Base-by-base conservation (phyloP, 2,797 vertebrate species). In the Myotis pilosus region DNA sequence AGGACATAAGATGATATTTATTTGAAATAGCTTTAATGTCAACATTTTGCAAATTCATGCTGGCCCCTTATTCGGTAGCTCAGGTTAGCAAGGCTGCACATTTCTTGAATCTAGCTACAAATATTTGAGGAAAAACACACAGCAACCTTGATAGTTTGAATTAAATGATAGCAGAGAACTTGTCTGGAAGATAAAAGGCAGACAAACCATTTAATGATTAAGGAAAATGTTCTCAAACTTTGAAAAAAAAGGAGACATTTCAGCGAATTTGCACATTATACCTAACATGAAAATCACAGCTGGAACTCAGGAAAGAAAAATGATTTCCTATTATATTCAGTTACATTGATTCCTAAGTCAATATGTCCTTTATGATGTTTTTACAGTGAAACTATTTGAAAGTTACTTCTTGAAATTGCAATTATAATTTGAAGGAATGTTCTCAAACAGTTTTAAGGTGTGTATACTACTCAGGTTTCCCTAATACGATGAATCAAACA, bases 1-100 rank as follows among this genome's bases (percentile, higher is more conserved):
- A 87, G 33, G 57, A 9, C 17, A 33, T n/a, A 53, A 53, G 8
- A 25, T 36, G 11, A 30, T 55, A 87, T 60, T 90, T 88, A 92
- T n/a, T 91, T 80, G 25, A 93, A 91, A 83, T 79, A 60, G 13
- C 7, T 93, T 95, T 89, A 44, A 89, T 38, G 87, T 79, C 44
- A 23, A 82, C 8, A 57, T 82, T 79, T 57, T 79, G 17, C 36
- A 91, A 72, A 88, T 74, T 81, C 9, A 75, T 28, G 10, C 20
- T 92, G 44, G 7, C 16, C 69, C 1, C 69, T 94, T 60, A 44
- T 91, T 89, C 60, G 55, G 28, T 87, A 79, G 17, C 17, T 94
- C 25, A 57, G 49, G 44, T 88, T 74, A 71, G 15, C 6, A 17
- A 80, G 20, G 55, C 13, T 86, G 11, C 44, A 25, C 1, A 3